These are phyloP conservation scores for Drosophila kohkoa DNA, from an alignment of 1,140 invertebrate genomes.

Conservation along the genomic window DNA sequence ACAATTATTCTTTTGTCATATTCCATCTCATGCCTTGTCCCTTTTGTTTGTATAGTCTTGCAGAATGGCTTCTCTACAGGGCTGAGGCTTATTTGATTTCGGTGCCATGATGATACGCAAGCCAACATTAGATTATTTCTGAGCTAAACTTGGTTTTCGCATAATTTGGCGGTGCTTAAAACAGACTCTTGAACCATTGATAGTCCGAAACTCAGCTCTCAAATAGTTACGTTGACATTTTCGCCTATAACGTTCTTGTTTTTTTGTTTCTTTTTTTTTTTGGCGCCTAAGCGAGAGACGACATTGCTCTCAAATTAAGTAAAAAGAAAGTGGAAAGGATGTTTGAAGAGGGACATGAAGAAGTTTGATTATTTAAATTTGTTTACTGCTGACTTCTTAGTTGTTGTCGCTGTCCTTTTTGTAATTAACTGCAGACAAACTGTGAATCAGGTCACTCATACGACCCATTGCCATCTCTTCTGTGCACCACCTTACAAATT, in stretches of 20 bases:
- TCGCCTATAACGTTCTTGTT: not conserved
- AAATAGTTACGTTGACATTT: not conserved
- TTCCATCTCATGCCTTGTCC: not conserved
- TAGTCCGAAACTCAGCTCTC: too few relatives aligned
- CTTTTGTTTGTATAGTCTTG: not conserved
- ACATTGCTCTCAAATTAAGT: slow-evolving; percentile 22
- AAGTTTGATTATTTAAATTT: slow-evolving; percentile 76
- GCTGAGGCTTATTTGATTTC: slow-evolving; percentile 7
- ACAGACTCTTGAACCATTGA: not conserved
- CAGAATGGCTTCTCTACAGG: not conserved
- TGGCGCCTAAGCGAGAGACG: slow-evolving; percentile 7
- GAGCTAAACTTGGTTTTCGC: not conserved
- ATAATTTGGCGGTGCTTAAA: not conserved
- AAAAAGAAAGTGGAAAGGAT: not conserved
- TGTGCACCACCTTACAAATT: slow-evolving; percentile 64
- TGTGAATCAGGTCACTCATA: slow-evolving; percentile 74
- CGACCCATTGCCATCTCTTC: slow-evolving; percentile 44
- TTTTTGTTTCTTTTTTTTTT: not conserved
- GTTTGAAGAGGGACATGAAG: not conserved
- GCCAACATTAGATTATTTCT: not conserved
- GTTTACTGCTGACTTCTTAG: slow-evolving; percentile 63
- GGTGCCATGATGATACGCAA: not conserved
- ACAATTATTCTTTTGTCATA: slow-evolving; percentile 38
- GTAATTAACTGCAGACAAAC: slow-evolving; percentile 80
- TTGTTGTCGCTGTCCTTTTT: slow-evolving; percentile 62